A percentile compares a stretch with the other conserved stretches of the same genome.
phyloP scores from a whole-genome alignment of 2,797 vertebrate species.

The Eleutherodactylus coqui region DNA sequence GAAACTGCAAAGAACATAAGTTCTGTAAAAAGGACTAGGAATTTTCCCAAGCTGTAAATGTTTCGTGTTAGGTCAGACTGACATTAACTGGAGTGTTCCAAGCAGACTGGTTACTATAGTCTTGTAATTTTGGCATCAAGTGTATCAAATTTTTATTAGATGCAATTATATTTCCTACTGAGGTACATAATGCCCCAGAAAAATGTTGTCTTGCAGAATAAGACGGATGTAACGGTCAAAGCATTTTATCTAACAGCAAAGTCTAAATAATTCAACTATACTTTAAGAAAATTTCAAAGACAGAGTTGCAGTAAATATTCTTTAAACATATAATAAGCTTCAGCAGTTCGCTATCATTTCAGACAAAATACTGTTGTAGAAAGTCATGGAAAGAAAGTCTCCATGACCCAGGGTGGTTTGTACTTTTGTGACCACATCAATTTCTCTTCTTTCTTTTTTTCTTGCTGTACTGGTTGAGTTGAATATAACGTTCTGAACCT shows the following conservation, averaged over 20 bases:
- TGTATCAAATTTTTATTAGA: constrained; percentile 75
- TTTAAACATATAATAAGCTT: constrained; percentile 30
- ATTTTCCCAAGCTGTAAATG: constrained; percentile 65
- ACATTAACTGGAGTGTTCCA: constrained; percentile 70
- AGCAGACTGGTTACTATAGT: constrained; percentile 65
- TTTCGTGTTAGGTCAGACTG: constrained; percentile 75
- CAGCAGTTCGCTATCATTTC: constrained; percentile 7
- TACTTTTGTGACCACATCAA: constrained; percentile 11
- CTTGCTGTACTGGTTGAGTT: no score
- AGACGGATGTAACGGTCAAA: constrained; percentile 64
- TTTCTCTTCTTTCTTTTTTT: neutral
- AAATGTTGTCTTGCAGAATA: constrained; percentile 71
- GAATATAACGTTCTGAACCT: neutral
- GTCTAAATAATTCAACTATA: constrained; percentile 37
- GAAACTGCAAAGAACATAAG: constrained; percentile 12
- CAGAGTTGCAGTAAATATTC: constrained; percentile 18
- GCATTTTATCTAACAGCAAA: constrained; percentile 59
- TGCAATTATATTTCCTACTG: constrained; percentile 73
- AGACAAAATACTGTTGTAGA: constrained; percentile 4
- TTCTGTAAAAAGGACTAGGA: constrained; percentile 61
- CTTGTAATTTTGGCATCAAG: constrained; percentile 71
- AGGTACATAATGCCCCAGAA: constrained; percentile 70
- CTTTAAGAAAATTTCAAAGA: constrained; percentile 18
- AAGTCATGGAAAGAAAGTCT: constrained; percentile 32
- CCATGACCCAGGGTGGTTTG: constrained; percentile 16